A percentile compares a stretch with the other conserved stretches of the same genome.
These are phyloP conservation scores for Dendrocopos noguchii DNA, from an alignment of 2,113 vertebrate genomes.

Conservation along the genomic window DNA sequence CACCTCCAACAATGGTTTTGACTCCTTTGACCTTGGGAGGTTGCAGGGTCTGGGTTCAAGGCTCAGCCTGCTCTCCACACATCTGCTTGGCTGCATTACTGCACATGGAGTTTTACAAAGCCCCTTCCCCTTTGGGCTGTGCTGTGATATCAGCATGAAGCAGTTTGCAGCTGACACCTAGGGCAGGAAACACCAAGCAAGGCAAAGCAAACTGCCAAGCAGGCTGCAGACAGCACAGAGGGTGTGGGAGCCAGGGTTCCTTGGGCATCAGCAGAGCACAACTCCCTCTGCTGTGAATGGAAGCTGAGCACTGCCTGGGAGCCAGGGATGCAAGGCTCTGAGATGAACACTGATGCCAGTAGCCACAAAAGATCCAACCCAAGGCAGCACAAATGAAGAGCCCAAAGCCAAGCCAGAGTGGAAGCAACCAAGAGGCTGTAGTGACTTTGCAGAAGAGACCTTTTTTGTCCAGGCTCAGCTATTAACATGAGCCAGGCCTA, in stretches of 20 bases:
- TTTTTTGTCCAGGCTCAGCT: background rate
- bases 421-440: background rate
- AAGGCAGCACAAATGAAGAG: constrained; percentile 25
- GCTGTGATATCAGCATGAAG: background rate
- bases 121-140: constrained; percentile 3
- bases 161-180: constrained; percentile 15
- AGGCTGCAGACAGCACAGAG: background rate
- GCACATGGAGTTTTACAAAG: background rate
- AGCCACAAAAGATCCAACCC: background rate
- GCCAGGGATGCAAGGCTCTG: background rate
- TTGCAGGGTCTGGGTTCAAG: background rate
- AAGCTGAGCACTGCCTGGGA: background rate
- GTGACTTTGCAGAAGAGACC: background rate
- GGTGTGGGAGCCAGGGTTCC: background rate
- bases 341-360: background rate
- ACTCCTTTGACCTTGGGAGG: background rate
- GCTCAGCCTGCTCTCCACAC: background rate
- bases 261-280: background rate
- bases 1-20: background rate
- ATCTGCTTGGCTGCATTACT: background rate
- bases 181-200: background rate
- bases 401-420: background rate
- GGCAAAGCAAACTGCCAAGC: background rate
- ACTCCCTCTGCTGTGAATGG: background rate
- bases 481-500: background rate